These are phyloP conservation scores for Proterorhinus semilunaris DNA, from an alignment of 2,113 vertebrate species.

Conservation along the genomic window DNA sequence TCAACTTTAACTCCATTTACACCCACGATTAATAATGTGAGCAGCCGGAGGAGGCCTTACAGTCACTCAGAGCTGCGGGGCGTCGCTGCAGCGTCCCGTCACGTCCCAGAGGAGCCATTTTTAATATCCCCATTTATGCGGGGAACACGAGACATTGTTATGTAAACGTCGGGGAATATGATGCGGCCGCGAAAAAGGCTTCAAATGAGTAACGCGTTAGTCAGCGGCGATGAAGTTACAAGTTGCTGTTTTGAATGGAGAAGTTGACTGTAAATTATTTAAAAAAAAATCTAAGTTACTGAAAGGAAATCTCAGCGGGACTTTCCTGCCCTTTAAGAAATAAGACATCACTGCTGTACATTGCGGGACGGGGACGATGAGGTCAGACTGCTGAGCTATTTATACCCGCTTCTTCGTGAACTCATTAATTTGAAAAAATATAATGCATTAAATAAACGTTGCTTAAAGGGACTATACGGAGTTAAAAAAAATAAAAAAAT, in stretches of 20 bases:
- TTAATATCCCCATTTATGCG: neutral
- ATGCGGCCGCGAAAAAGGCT: neutral
- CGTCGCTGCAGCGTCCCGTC: neutral
- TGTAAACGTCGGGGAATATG: neutral
- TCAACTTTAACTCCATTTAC: constrained; percentile 46
- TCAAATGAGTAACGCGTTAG: neutral
- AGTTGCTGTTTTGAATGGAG: neutral
- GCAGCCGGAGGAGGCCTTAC: constrained; percentile 11
- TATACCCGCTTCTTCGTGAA: too few relatives aligned
- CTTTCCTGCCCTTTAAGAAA: too few relatives aligned
- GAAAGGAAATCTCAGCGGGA: too few relatives aligned
- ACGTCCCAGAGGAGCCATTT: neutral
- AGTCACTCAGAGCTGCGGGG: neutral
- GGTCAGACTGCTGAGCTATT: too few relatives aligned
- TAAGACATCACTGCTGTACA: too few relatives aligned
- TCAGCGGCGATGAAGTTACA: constrained; percentile 8
- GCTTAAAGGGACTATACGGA: too few relatives aligned
- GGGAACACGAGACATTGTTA: neutral
- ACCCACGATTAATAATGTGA: constrained; percentile 53
- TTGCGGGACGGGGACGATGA: too few relatives aligned
- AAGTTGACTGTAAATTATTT: too few relatives aligned
- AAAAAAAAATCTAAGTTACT: too few relatives aligned
- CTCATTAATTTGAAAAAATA: too few relatives aligned
- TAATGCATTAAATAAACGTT: too few relatives aligned
- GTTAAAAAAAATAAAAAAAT: too few relatives aligned